These are phyloP conservation scores for Steinernema hermaphroditum DNA, from an alignment of 2,888 invertebrate species.

Conservation along the genomic window DNA sequence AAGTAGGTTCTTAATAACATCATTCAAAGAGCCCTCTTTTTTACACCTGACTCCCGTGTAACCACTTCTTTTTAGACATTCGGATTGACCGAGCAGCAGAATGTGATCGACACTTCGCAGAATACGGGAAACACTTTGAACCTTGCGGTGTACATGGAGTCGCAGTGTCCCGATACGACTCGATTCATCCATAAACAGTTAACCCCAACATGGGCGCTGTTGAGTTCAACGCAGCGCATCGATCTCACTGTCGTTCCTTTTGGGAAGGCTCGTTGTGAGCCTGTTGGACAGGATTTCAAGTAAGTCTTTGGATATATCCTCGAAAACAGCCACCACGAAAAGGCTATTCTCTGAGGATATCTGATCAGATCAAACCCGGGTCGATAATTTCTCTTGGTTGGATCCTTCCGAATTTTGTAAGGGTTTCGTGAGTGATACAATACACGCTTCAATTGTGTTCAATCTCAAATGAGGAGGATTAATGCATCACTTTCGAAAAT, in stretches of 20 bases:
- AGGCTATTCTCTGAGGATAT: too few relatives aligned
- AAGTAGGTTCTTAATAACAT: constrained; percentile 9
- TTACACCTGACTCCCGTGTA: not conserved
- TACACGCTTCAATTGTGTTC: too few relatives aligned
- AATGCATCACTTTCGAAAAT: too few relatives aligned
- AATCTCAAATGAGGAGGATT: too few relatives aligned
- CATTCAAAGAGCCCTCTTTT: not conserved
- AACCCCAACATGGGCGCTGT: constrained; percentile 51
- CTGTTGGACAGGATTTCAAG: constrained; percentile 46
- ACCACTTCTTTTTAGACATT: not conserved
- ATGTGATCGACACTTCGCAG: not conserved
- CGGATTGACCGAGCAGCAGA: not conserved
- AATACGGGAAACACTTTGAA: constrained; percentile 47
- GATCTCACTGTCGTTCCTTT: constrained; percentile 61
- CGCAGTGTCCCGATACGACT: constrained; percentile 66
- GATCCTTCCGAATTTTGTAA: too few relatives aligned
- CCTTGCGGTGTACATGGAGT: constrained; percentile 64
- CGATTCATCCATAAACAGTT: constrained; percentile 59
- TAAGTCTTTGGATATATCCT: too few relatives aligned
- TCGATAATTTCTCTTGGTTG: too few relatives aligned
- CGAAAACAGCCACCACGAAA: too few relatives aligned
- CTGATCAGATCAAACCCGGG: too few relatives aligned
- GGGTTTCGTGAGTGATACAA: too few relatives aligned
- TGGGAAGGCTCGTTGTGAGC: constrained; percentile 62
- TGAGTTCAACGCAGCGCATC: constrained; percentile 53